A percentile compares a stretch with the other conserved stretches of the same genome.
These are phyloP conservation scores for Prolemur simus DNA, from an alignment of 2,113 vertebrate species.

Conservation along the genomic window DNA sequence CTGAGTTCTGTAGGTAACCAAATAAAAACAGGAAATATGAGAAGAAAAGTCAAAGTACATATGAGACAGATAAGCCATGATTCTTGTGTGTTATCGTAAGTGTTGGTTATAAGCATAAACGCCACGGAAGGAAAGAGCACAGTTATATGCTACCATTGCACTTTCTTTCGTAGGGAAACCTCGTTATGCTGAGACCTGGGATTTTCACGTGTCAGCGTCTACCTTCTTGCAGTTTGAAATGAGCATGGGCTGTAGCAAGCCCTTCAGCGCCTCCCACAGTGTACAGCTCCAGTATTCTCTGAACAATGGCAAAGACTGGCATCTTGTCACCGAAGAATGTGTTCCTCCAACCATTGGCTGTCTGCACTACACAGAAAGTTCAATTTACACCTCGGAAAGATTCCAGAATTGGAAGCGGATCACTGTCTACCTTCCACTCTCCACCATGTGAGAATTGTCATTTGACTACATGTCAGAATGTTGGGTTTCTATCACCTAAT, in stretches of 20 bases:
- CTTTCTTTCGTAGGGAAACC: slow-evolving; percentile 89
- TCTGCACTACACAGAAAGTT: slow-evolving; percentile 93
- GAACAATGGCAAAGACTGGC: slow-evolving; percentile 95
- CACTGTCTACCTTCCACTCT: slow-evolving; percentile 92
- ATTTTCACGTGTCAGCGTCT: slow-evolving; percentile 95
- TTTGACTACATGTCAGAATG: slow-evolving; percentile 68
- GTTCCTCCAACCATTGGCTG: slow-evolving; percentile 98
- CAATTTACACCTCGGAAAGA: slow-evolving; percentile 92
- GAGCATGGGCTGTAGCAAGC: slow-evolving; percentile 97
- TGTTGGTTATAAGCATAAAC: not conserved
- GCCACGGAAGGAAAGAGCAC: not conserved
- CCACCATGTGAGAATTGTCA: slow-evolving; percentile 83
- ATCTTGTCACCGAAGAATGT: slow-evolving; percentile 94
- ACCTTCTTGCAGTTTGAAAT: slow-evolving; percentile 97
- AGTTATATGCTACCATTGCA: not conserved
- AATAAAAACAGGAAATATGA: not conserved
- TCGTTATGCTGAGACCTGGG: slow-evolving; percentile 98
- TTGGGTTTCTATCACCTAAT: slow-evolving; percentile 76
- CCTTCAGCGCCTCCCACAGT: slow-evolving; percentile 88
- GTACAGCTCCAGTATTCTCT: slow-evolving; percentile 94
- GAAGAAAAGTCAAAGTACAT: not conserved
- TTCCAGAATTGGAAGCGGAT: slow-evolving; percentile 96
- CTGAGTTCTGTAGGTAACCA: not conserved
- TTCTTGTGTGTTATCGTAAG: slow-evolving; percentile 26
- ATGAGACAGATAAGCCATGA: not conserved